These are phyloP conservation scores for Agapornis roseicollis DNA, from an alignment of 2,113 vertebrate genomes.

Conservation along the genomic window DNA sequence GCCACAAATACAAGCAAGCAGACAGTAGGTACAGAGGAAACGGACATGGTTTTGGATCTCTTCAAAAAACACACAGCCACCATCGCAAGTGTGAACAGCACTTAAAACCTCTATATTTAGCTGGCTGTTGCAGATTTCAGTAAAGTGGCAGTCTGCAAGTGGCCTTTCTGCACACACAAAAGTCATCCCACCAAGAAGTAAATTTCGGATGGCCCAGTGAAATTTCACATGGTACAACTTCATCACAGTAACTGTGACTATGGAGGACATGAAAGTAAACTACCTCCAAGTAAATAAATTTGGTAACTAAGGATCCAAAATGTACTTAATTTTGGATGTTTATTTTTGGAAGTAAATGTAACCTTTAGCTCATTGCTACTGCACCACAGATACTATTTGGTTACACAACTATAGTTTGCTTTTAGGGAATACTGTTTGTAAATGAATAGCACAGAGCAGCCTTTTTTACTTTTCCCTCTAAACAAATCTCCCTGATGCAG, in stretches of 20 bases:
- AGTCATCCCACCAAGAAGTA: background rate
- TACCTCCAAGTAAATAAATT: background rate
- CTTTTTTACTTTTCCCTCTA: background rate
- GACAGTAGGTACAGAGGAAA: background rate
- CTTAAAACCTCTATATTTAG: background rate
- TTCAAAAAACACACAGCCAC: background rate
- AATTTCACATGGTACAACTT: background rate
- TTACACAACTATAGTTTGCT: background rate
- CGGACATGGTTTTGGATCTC: rapidly evolving
- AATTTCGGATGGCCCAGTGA: background rate
- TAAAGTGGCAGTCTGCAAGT: background rate
- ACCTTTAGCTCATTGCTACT: background rate
- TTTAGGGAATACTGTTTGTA: background rate
- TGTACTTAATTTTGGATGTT: background rate
- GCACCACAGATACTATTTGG: background rate
- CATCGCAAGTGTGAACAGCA: background rate
- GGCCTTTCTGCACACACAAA: background rate
- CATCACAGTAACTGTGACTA: background rate
- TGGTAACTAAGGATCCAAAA: background rate
- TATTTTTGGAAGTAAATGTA: background rate
- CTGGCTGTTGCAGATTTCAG: background rate
- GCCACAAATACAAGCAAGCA: background rate
- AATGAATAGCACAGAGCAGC: background rate
- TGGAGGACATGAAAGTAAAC: background rate
- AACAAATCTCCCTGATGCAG: background rate